Base-by-base conservation (phyloP, 2,797 vertebrate species). In the Anguilla megastoma region DNA sequence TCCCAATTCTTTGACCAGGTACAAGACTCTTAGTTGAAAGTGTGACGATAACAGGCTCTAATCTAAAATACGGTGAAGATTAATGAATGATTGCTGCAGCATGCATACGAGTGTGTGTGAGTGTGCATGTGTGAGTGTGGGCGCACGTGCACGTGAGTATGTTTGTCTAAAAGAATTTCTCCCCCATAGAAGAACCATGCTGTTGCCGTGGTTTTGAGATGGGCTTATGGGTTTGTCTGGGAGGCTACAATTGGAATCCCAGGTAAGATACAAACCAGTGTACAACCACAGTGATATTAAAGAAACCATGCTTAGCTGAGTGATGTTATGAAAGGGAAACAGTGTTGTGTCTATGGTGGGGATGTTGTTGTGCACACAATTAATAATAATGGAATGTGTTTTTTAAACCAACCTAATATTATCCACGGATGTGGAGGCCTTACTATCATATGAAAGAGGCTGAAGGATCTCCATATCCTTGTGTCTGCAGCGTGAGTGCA, bases 1-100 rank as follows among this genome's bases (percentile, higher is more conserved):
- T 92, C 90, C 89, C 86, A 74, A 36, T 36, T 74, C 7, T 33
- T 30, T 74, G 69, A 74, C 27, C 2, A 3, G 24, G 30, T 33
- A 18, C 10, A 71, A 71, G 69, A 71, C 69, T 12, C 30, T 63
- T 21, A n/a, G 60, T 24, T 21, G 4, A 63, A n/a, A n/a, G 60
- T 63, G 21, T 63, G 60, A 3, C 21, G 60, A 21, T 21, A 63
- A n/a, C 18, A 63, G 60, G 21, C 5, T 12, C 21, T 24, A 66
- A 7, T 2, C 2, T 14, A 58, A 58, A 58, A 58, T 69, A 10
- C 24, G 10, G 8, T 69, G n/a, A 69, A 69, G 21, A 63, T 63
- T 0, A 69, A 9, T n/a, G 63, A 69, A 69, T 27, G 63, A 69
- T 69, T 69, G 63, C 63, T 69, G 63, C 63, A 69, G n/a, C 8